These are phyloP conservation scores for Volucella bombylans DNA, from an alignment of 2,888 invertebrate genomes.

Conservation along the genomic window DNA sequence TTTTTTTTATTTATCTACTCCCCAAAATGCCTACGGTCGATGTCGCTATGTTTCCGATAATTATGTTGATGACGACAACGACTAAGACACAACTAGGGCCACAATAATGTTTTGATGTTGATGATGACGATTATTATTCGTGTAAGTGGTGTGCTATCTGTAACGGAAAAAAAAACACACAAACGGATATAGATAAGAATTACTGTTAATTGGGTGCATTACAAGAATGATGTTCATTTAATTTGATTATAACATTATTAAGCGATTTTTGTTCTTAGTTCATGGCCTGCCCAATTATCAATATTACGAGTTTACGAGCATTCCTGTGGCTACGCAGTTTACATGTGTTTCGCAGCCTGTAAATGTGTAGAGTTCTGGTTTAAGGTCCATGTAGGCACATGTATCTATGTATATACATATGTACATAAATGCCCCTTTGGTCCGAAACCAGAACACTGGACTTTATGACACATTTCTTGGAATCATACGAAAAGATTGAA, in stretches of 20 bases:
- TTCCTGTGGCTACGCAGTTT: constrained; percentile 7
- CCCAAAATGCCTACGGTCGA: constrained; percentile 62
- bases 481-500: no score
- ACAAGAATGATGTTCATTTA: constrained; percentile 60
- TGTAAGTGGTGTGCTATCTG: constrained; percentile 72
- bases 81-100: constrained; percentile 43
- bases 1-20: constrained; percentile 60
- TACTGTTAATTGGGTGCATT: constrained; percentile 71
- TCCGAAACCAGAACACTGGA: no score
- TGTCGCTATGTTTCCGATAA: constrained; percentile 71
- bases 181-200: constrained; percentile 65
- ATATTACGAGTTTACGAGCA: constrained; percentile 36
- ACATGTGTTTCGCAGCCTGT: background rate
- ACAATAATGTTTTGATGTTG: constrained; percentile 56
- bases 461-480: no score
- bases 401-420: no score
- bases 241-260: constrained; percentile 65
- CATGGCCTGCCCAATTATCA: constrained; percentile 50
- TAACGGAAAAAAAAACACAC: constrained; percentile 47
- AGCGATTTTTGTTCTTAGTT: constrained; percentile 49
- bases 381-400: no score
- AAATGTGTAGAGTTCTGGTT: background rate
- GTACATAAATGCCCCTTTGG: no score
- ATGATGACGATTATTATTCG: constrained; percentile 71
- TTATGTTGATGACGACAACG: constrained; percentile 67